Base-by-base conservation (phyloP, 2,797 vertebrate genomes). In the Fistularia tabacaria region DNA sequence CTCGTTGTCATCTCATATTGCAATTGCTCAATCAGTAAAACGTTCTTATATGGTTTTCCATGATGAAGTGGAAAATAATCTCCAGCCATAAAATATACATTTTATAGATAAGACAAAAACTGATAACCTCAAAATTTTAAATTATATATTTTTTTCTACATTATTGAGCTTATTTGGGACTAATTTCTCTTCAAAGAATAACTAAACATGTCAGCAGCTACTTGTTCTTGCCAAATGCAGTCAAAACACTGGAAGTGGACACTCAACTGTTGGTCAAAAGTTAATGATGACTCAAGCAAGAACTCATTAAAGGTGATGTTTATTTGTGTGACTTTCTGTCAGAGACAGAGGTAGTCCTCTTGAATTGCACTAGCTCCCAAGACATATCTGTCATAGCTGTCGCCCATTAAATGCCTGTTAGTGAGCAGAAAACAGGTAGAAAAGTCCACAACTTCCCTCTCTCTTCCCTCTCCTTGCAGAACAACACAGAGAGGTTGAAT, bases 331-430 rank as follows among this genome's bases (percentile, higher is more conserved):
- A 25, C 25, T 54, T 59, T 25, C 42, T 7, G 12, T 14, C 11
- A 13, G 42, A 13, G 45, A 46, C 13, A 46, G 14, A 46, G 14
- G 15, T 9, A 47, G 15, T 63, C 14, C 49, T 62, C 45, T 52
- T 42, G 36, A 71, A 66, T 84, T 71, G 79, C 49, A 36, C 53
- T 42, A 15, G 25, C 53, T 72, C 57, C 67, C 46, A 42, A 55
- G 66, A 70, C 64, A 76, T 72, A 57, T 80, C 54, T 57, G 42
- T 81, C 74, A 84, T 70, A 52, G 54, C 57, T 68, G 70, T 54
- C 47, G 54, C 48, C 48, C 57, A 79, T 80, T 76, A 79, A 36
- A n/a, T 49, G 39, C 41, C 60, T 1, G 10, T 59, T 39, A 62
- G 9, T 37, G 13, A 62, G 56, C 43, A 62, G 59, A n/a, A n/a